Base-by-base conservation (phyloP, 2,888 invertebrate species). In the Lycocerus yunnanus region DNA sequence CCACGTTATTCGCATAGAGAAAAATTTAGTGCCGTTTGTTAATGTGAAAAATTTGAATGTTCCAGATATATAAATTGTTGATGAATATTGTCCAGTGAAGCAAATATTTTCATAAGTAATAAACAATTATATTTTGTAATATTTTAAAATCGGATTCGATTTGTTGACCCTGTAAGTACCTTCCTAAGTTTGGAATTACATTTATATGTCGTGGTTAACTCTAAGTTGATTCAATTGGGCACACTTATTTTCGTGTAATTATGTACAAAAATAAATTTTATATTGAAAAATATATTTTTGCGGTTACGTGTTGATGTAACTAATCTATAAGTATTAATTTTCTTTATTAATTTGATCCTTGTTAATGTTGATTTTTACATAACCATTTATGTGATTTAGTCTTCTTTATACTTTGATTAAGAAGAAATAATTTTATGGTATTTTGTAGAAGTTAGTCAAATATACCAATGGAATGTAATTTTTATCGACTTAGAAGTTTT, bases 1-100 rank as follows among this genome's bases (percentile, higher is more conserved):
- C 96, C 96, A 20, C 93, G 93, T 86, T 97, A 93, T 88, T 96
- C 96, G 73, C 94, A 95, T 76, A 88, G 90, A 77, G 91, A 90
- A 86, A 86, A 86, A 61, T 21, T 58, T 63, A 18, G 69, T 60
- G 63, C 15, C 20, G 20, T 67, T 60, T 59, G 20, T 58, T 63
- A 14, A 21, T 61, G 65, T 18, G 14, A 68, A 65, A 18, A 70
- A 43, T 27, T 15, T 18, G 15, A 58, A 15, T 66, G 66, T 58
- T 71, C 24, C 66, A 71, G 27, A 71, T 58, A 58, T 71, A 68
- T 71, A 71, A 75, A 72, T 66, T 75, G 72, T 75, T 72, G 58
- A 72, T 63, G 72, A 73, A 75, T 70, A 20, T 63, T 63, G 61
- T 63, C 61, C 61, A 20, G 16, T 75, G 15, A 70, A 63, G 67